phyloP scores from a whole-genome alignment of 1,140 invertebrate genomes.

The Samia ricini region DNA sequence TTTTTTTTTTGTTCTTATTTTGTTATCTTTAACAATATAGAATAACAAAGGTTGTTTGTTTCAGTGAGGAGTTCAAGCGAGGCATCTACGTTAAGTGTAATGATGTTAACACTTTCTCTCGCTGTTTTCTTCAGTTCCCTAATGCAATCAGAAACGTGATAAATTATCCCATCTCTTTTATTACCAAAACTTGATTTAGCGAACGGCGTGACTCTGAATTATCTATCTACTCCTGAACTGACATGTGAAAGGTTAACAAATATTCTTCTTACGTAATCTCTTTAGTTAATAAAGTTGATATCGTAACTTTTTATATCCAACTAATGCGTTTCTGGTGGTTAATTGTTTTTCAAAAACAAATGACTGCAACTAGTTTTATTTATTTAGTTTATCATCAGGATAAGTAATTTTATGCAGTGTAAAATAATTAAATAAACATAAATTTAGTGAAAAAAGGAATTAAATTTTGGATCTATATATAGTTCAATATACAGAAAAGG shows the following conservation, averaged over 20 bases:
- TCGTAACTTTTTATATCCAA: no score
- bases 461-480: no score
- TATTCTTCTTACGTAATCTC: conserved; percentile 7
- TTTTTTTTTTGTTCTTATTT: not conserved
- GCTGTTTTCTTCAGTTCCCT: conserved; percentile 48
- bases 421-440: no score
- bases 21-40: not conserved
- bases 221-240: not conserved
- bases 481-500: no score
- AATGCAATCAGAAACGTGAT: conserved; percentile 67
- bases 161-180: conserved; percentile 54
- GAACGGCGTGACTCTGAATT: conserved; percentile 22
- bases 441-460: no score
- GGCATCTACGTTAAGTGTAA: conserved; percentile 55
- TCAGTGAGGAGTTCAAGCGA: conserved; percentile 60
- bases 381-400: no score
- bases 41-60: conserved; percentile 44
- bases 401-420: no score
- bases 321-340: no score
- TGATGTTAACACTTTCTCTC: conserved; percentile 63
- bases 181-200: conserved; percentile 46
- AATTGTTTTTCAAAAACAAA: no score
- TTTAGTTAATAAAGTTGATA: no score
- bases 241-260: conserved; percentile 11
- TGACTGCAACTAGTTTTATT: no score